A percentile compares a stretch with the other conserved stretches of the same genome.
phyloP scores from a whole-genome alignment of 2,113 vertebrate genomes.

The Microcebus ravelobensis region DNA sequence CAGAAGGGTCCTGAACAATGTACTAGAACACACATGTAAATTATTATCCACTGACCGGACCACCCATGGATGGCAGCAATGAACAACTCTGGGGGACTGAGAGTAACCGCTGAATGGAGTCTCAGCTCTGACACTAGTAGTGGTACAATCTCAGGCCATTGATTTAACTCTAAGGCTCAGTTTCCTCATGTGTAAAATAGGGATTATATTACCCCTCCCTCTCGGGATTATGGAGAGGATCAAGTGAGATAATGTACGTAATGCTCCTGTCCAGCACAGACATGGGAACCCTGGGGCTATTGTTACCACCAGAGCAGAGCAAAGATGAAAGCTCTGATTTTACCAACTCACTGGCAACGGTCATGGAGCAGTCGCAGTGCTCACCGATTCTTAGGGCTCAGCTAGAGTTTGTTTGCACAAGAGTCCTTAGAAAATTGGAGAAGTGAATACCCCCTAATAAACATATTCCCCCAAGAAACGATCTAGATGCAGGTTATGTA shows the following conservation, averaged over 20 bases:
- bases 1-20: not conserved
- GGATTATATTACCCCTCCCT: not conserved
- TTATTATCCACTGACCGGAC: not conserved
- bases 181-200: not conserved
- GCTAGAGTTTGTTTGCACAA: not conserved
- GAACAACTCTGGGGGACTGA: not conserved
- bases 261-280: not conserved
- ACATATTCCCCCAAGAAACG: not conserved
- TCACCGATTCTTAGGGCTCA: not conserved
- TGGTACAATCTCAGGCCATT: not conserved
- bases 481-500: not conserved
- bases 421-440: constrained; percentile 10
- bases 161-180: not conserved
- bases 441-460: not conserved
- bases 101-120: not conserved
- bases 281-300: not conserved
- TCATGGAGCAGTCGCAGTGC: not conserved
- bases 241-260: not conserved
- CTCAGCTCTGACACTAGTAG: not conserved
- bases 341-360: not conserved
- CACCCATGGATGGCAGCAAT: not conserved
- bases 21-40: not conserved
- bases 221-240: not conserved
- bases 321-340: not conserved
- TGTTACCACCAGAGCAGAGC: not conserved